Evolutionary conservation across 2,888 invertebrate species (phyloP), one percentile per base, ranked within the genome.

Genomic region (Slavum lentiscoides): DNA sequence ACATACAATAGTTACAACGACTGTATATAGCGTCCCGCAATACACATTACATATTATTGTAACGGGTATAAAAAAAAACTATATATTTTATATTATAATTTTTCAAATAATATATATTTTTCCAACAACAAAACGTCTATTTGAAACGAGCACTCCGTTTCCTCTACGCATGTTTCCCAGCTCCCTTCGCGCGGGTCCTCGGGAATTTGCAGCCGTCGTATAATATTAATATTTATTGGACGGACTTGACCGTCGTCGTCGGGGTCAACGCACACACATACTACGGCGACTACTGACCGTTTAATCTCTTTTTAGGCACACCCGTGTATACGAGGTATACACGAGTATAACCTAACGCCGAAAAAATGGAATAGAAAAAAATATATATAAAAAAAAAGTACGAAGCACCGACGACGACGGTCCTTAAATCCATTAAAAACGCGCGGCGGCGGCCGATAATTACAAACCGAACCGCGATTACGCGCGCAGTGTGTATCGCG

Each of bases 241-340:
- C 58, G 72, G 58, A 72, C 58, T 80, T 66, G 37, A 55, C 58
- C 55, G 23, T 62, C 55, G 23, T 62, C 23, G 70, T 49, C 21
- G 77, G 55, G 77, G 77, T 80, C 77, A 80, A 80, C 77, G 77
- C 77, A 64, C 77, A 80, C 64, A 4, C 30, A n/a, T 30, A 30
- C n/a, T n/a, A 8, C 70, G 69, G 39, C n/a, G n/a, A 30, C 30
- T 30, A 30, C 30, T 30, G 30, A 30, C 37, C 70, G 77, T 70
- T 80, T 80, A 80, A 80, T 80, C 72, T 80, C 30, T 30, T 80
- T 77, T 80, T 80, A 64, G 80, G 80, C 80, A 72, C 80, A 80
- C 80, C 80, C 72, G 30, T 4, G 30, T 4, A 4, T 30, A 30
- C 30, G 30, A 1, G 30, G 30, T 30, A 30, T 30, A 4, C 4